A percentile compares a stretch with the other conserved stretches of the same genome.
Evolutionary conservation across 2,888 invertebrate genomes (phyloP).

Genomic region (Altica lythri): DNA sequence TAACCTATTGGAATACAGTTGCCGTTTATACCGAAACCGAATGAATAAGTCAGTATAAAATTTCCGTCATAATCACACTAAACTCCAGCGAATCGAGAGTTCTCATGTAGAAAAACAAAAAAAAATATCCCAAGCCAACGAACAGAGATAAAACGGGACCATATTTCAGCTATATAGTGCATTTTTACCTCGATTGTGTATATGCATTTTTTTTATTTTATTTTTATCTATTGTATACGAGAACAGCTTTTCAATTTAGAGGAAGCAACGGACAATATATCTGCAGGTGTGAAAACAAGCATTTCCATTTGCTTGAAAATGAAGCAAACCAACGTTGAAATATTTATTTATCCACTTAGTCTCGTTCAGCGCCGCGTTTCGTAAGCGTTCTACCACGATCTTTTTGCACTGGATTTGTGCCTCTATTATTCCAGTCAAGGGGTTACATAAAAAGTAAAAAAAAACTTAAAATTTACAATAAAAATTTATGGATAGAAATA

Average conservation of each 20-base stretch:
- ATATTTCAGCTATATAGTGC: conserved; percentile 26
- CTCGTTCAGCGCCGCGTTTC: conserved; percentile 36
- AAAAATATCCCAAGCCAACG: conserved; percentile 24
- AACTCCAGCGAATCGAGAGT: conserved; percentile 19
- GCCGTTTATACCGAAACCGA: conserved; percentile 1
- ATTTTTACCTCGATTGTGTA: conserved; percentile 33
- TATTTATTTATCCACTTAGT: conserved; percentile 52
- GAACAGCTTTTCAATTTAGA: conserved; percentile 40
- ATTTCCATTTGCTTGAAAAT: conserved; percentile 47
- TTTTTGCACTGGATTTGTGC: conserved; percentile 20
- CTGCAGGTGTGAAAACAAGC: conserved; percentile 43
- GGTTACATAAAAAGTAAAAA: no score
- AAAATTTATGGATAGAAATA: no score
- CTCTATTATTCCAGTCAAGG: no score
- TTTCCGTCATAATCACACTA: conserved; percentile 24
- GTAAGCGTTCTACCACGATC: conserved; percentile 17
- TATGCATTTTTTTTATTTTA: conserved; percentile 31
- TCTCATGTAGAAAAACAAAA: conserved; percentile 24
- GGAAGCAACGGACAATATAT: conserved; percentile 37
- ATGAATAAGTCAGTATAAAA: conserved; percentile 22
- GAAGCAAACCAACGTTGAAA: conserved; percentile 47
- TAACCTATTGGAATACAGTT: conserved; percentile 2
- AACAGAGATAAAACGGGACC: conserved; percentile 27
- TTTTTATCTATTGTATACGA: conserved; percentile 32
- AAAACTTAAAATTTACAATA: no score